These are phyloP conservation scores for Lepus americanus DNA, from an alignment of 2,113 vertebrate genomes.

Conservation along the genomic window DNA sequence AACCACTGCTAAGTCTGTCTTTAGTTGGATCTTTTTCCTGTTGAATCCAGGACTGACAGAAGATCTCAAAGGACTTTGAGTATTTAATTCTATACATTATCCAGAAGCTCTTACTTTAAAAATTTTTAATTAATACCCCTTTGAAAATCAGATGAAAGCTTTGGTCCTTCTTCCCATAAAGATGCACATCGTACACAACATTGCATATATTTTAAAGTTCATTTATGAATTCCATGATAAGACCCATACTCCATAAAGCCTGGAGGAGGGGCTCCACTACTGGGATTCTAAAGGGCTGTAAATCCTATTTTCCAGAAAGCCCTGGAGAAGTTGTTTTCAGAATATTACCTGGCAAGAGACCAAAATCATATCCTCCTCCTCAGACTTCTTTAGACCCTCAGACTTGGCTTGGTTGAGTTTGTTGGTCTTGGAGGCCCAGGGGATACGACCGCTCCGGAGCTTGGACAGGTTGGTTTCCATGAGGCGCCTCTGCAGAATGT, in stretches of 20 bases:
- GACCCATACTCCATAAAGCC: neutral
- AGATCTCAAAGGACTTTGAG: neutral
- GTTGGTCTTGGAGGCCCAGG: slow-evolving; percentile 86
- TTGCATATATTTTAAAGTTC: neutral
- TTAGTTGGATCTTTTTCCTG: slow-evolving; percentile 28
- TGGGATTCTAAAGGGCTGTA: neutral
- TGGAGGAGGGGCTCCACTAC: neutral
- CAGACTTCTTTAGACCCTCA: slow-evolving; percentile 83
- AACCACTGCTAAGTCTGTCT: slow-evolving; percentile 3
- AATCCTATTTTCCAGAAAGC: slow-evolving; percentile 20
- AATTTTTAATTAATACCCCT: slow-evolving; percentile 2
- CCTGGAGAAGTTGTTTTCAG: slow-evolving; percentile 29
- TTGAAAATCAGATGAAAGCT: slow-evolving; percentile 52
- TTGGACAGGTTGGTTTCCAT: slow-evolving; percentile 93
- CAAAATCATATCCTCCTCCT: slow-evolving; percentile 89
- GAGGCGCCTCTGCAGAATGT: slow-evolving; percentile 93
- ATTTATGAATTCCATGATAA: slow-evolving; percentile 43
- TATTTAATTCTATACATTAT: slow-evolving; percentile 39
- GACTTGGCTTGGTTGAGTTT: slow-evolving; percentile 84
- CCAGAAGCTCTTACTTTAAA: neutral
- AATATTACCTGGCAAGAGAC: slow-evolving; percentile 90
- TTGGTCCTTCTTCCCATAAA: slow-evolving; percentile 6
- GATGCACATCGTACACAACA: slow-evolving; percentile 42
- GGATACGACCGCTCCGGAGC: slow-evolving; percentile 86
- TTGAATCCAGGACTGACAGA: slow-evolving; percentile 42